Evolutionary conservation across 2,113 vertebrate genomes (phyloP), one percentile per base, ranked within the genome.

Genomic region (Dipodomys stephensi): DNA sequence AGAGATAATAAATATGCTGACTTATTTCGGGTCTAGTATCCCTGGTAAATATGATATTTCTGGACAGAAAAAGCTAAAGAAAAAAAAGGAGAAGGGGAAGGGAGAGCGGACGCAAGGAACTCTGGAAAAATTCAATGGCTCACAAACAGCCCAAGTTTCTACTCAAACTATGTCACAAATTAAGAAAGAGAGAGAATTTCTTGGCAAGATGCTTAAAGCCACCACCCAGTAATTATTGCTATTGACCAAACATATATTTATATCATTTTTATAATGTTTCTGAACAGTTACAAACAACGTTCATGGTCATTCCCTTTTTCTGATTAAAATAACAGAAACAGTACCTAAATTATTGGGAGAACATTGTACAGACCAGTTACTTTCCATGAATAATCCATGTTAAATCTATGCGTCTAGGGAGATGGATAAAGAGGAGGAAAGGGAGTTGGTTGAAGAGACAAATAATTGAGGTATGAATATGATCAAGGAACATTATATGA

Each of bases 1-100:
- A 25, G 69, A 94, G 49, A 92, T 94, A 93, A 94, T 88, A 96
- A 96, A 96, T 88, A 93, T 84, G 46, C 81, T 91, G 83, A 94
- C 39, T 95, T 87, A 94, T 73, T 93, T 73, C 25, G 77, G 83
- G 53, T 78, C 60, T 80, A 67, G 32, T 65, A 78, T 65, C 20
- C n/a, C 44, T 85, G 71, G 35, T 76, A 20, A 87, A 95, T 94
- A 79, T 16, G 6, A 69, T 93, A 79, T 77, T 82, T 94, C 30
- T 88, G 72, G 35, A 62, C 35, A 96, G 30, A 76, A 92, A 77
- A 87, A 32, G 62, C 16, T 68, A 7, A 88, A 81, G 74, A 96
- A 73, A 9, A 53, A 53, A 53, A 39, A 39, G 39, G 39, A 39
- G 39, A 39, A 39, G 39, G 5, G 39, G 39, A 10, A 49, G 49